A percentile compares a stretch with the other conserved stretches of the same genome.
Conservation (phyloP, 2,113 vertebrate genomes). For the Albula glossodonta region DNA sequence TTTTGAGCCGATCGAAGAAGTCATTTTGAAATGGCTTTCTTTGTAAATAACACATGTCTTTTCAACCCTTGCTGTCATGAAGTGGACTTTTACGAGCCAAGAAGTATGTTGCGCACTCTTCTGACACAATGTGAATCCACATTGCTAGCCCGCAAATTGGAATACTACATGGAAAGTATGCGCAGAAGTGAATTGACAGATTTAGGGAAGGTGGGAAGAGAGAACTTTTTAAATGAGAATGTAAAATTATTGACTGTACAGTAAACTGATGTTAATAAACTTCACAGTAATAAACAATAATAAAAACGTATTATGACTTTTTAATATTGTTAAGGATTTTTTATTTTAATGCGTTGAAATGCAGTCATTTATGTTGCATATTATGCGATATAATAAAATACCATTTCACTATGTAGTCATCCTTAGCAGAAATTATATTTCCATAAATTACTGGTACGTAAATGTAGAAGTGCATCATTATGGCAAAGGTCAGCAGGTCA, state of each 20-base stretch:
- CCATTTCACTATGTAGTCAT: too few relatives aligned
- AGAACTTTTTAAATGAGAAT: not conserved
- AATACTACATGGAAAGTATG: not conserved
- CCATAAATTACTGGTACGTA: not conserved
- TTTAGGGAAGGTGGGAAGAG: not conserved
- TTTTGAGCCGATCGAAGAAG: not conserved
- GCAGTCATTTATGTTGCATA: too few relatives aligned
- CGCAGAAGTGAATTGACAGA: not conserved
- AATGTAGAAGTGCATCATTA: too few relatives aligned
- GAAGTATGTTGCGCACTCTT: not conserved
- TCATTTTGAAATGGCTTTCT: not conserved
- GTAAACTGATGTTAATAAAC: too few relatives aligned
- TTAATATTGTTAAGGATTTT: too few relatives aligned
- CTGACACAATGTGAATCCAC: not conserved
- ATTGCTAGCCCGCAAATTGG: not conserved
- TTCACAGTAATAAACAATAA: too few relatives aligned
- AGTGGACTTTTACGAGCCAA: slow-evolving; percentile 3
- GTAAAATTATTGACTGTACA: not conserved
- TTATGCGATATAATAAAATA: too few relatives aligned
- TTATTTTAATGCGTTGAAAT: too few relatives aligned
- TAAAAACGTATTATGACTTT: too few relatives aligned
- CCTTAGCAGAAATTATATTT: not conserved
- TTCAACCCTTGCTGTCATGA: not conserved
- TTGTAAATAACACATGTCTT: slow-evolving; percentile 9
- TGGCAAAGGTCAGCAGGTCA: too few relatives aligned